phyloP scores from a whole-genome alignment of 2,888 invertebrate species.

The Oligia latruncula region DNA sequence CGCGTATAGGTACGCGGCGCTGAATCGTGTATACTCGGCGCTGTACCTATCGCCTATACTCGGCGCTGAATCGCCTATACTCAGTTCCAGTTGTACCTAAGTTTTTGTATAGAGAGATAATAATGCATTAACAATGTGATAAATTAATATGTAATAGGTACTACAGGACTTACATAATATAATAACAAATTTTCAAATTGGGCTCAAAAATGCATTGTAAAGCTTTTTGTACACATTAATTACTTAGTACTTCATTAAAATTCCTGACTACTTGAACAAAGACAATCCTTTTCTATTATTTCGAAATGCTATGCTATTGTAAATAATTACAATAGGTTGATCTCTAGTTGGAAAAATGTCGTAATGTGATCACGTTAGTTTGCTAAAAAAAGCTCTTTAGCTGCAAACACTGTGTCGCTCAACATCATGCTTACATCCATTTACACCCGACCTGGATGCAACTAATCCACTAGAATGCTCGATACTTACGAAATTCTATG shows the following conservation, averaged over 20 bases:
- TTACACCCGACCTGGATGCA: neutral
- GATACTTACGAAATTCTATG: neutral
- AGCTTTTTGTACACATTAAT: constrained; percentile 22
- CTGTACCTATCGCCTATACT: too few species aligned
- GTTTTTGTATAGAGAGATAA: too few species aligned
- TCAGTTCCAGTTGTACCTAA: neutral
- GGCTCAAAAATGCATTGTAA: constrained; percentile 30
- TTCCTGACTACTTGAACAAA: constrained; percentile 41
- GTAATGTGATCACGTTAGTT: neutral
- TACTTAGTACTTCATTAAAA: constrained; percentile 36
- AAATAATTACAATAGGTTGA: constrained; percentile 12
- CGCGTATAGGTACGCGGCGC: too few species aligned
- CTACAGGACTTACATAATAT: too few species aligned
- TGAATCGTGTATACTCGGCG: too few species aligned
- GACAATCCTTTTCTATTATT: constrained; percentile 38
- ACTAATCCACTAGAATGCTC: neutral
- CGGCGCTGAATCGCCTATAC: neutral
- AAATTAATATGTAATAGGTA: neutral
- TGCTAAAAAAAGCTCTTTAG: neutral
- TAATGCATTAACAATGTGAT: neutral
- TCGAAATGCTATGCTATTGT: constrained; percentile 19
- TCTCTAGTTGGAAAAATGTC: neutral
- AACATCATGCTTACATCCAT: neutral
- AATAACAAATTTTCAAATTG: neutral
- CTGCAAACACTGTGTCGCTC: neutral